A percentile compares a stretch with the other conserved stretches of the same genome.
Conservation (phyloP, 2,888 invertebrate genomes). For the Aporophyla lueneburgensis region DNA sequence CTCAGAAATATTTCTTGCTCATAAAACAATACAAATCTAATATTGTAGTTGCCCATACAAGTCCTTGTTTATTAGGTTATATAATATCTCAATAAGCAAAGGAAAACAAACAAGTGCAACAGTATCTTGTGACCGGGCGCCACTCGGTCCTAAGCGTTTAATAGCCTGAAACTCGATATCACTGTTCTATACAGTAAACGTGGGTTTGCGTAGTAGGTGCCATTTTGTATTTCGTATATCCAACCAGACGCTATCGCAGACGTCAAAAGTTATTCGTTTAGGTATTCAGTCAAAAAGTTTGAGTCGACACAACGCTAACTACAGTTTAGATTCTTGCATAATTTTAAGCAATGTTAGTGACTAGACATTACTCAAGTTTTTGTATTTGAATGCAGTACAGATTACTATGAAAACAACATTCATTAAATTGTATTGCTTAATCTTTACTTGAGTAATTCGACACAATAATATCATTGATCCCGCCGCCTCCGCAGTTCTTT, state of each 20-base stretch:
- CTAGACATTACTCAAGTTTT: conserved; percentile 21
- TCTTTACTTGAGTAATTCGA: background rate
- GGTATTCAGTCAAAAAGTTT: conserved; percentile 55
- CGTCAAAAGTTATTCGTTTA: conserved; percentile 53
- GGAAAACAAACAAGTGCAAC: conserved; percentile 37
- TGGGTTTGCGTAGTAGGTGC: conserved; percentile 40
- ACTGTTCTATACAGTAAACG: conserved; percentile 21
- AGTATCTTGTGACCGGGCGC: conserved; percentile 25
- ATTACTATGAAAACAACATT: conserved; percentile 1
- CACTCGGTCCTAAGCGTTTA: conserved; percentile 49
- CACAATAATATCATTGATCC: background rate
- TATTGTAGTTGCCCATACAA: conserved; percentile 7
- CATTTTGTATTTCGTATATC: conserved; percentile 37
- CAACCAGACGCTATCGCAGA: conserved; percentile 34
- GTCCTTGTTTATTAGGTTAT: conserved; percentile 23
- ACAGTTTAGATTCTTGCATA: conserved; percentile 33
- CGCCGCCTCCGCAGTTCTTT: background rate
- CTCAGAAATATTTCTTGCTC: background rate
- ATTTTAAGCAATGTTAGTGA: conserved; percentile 15
- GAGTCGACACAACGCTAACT: conserved; percentile 41
- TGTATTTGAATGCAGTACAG: conserved; percentile 25
- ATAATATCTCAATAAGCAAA: conserved; percentile 30
- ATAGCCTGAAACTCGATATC: conserved; percentile 57
- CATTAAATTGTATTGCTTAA: background rate
- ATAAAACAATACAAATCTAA: conserved; percentile 7